A percentile compares a stretch with the other conserved stretches of the same genome.
phyloP scores from a whole-genome alignment of 2,113 vertebrate species.

The Neopipo cinnamomea region DNA sequence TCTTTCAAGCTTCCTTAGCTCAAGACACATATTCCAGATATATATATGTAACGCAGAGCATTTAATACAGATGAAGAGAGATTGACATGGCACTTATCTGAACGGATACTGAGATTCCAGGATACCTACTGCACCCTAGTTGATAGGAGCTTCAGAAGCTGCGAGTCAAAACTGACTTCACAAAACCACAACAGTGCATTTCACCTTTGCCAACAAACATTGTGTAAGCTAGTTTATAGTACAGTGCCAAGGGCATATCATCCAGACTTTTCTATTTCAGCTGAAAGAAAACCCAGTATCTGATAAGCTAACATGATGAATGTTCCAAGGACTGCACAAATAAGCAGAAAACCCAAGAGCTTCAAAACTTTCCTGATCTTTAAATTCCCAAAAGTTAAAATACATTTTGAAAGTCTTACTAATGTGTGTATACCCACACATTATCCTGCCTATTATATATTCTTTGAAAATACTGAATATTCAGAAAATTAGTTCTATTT shows the following conservation, averaged over 20 bases:
- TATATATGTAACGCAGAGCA: neutral
- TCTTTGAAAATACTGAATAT: neutral
- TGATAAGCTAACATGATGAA: conserved; percentile 61
- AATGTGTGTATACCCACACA: neutral
- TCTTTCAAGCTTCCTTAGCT: neutral
- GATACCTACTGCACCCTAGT: conserved; percentile 10
- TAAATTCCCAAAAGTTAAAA: neutral
- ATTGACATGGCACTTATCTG: conserved; percentile 21
- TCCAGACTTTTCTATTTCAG: conserved; percentile 57
- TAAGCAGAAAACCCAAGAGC: neutral
- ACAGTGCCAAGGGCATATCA: conserved; percentile 2
- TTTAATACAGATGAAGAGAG: conserved; percentile 11
- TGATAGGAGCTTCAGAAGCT: conserved; percentile 46
- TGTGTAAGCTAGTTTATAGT: neutral
- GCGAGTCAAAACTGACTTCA: conserved; percentile 57
- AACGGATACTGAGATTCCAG: conserved; percentile 25
- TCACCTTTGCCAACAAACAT: conserved; percentile 46
- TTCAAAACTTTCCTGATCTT: neutral
- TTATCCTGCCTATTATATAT: neutral
- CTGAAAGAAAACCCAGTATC: conserved; percentile 6
- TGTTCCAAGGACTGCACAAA: neutral
- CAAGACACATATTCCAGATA: neutral
- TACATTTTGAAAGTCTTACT: neutral
- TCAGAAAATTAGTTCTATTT: neutral
- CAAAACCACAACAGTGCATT: neutral